Evolutionary conservation across 2,888 invertebrate species (phyloP), one percentile per base, ranked within the genome.

Genomic region (Andrena bicolor): DNA sequence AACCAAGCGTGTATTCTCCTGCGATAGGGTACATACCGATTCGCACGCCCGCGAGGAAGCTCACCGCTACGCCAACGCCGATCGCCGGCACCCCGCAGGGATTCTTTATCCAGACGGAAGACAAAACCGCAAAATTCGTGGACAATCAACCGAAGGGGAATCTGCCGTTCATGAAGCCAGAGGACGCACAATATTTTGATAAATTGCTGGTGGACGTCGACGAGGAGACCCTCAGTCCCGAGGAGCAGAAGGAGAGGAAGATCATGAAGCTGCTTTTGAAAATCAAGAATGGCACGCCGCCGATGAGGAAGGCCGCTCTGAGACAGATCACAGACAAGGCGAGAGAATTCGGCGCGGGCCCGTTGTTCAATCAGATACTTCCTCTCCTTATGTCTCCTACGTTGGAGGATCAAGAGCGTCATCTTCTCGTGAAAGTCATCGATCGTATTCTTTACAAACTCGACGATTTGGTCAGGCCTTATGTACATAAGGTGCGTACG

Each of bases 351-450:
- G 99, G 99, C 0, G 99, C 99, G 0, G 99, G 99, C 0, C 99
- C 99, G 0, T 95, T 99, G 1, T 99, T 99, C 93, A 99, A 99
- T 94, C 99, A 99, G 95, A 99, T 99, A 90, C 94, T 99, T 70
- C 99, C 99, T 0, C 95, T 99, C 80, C 96, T 99, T n/a, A 99
- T 99, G 99, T 99, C 99, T 49, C 99, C 99, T 0, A 99, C 99
- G 0, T 95, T 99, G 16, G 99, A 99, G 94, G 99, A 99, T 94
- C 99, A 99, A 94, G 99, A 99, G 94, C 96, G 99, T 32, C 99
- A 99, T 96, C 96, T 99, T 91, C 95, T 99, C 73, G 99, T 99
- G 8, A 99, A 99, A 95, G 99, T 99, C 73, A 99, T 99, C 90
- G 99, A 99, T 95, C 96, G 99, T 68, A 99, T 99, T 92, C 95